Percentiles rank a stretch among this genome's conserved stretches.
phyloP scores from a whole-genome alignment of 2,113 vertebrate genomes.

The Delphinus delphis region DNA sequence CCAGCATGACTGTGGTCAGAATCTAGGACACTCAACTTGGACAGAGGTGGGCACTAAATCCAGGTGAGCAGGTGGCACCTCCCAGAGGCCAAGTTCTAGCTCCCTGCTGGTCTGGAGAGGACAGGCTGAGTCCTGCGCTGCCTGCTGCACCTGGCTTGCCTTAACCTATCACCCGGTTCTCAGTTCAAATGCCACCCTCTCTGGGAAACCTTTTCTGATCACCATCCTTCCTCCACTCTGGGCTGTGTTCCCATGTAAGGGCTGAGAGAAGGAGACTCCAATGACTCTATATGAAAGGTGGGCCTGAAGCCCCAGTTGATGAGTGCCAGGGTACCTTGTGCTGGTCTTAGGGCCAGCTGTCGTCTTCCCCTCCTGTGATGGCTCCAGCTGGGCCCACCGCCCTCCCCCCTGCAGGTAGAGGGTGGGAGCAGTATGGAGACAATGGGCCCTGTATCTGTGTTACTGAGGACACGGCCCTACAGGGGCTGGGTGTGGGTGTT shows the following conservation, averaged over 20 bases:
- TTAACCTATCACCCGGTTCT: not conserved
- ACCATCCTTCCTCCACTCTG: not conserved
- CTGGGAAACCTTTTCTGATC: not conserved
- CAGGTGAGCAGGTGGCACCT: not conserved
- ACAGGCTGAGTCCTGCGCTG: not conserved
- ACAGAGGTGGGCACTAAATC: not conserved
- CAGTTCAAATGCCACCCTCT: not conserved
- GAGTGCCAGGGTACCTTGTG: not conserved
- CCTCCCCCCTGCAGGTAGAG: not conserved
- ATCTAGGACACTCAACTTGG: not conserved
- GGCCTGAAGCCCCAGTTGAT: not conserved
- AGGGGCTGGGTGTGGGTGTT: conserved; percentile 56
- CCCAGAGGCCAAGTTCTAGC: not conserved
- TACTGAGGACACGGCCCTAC: conserved; percentile 23
- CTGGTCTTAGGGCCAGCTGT: not conserved
- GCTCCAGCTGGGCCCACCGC: not conserved
- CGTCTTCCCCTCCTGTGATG: conserved; percentile 13
- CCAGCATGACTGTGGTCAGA: not conserved
- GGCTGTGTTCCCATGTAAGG: not conserved
- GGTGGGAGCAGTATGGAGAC: conserved; percentile 47
- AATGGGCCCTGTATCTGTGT: conserved; percentile 71
- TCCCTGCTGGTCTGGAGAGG: not conserved
- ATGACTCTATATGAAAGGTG: not conserved
- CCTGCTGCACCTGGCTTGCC: not conserved
- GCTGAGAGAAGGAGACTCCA: not conserved